Percentiles rank a stretch among this genome's conserved stretches.
Conservation (phyloP, 2,113 vertebrate species). For the Odontesthes bonariensis region DNA sequence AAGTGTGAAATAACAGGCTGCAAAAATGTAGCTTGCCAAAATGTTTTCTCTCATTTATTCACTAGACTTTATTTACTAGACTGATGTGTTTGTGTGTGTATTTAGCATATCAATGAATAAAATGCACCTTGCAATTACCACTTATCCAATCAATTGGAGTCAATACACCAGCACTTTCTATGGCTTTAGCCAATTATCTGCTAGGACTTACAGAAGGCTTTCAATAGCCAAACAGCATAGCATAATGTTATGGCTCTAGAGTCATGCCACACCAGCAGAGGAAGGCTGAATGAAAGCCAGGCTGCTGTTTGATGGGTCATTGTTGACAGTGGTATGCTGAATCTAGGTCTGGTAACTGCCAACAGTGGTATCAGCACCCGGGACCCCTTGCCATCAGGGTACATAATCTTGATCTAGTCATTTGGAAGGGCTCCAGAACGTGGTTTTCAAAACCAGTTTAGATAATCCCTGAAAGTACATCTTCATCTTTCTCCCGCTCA, state of each 20-base stretch:
- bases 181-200: conserved; percentile 71
- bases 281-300: conserved; percentile 20
- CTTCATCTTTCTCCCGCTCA: conserved; percentile 26
- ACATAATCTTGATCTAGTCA: conserved; percentile 77
- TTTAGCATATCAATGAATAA: conserved; percentile 63
- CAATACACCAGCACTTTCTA: conserved; percentile 73
- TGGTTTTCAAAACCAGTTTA: conserved; percentile 79
- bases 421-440: conserved; percentile 82
- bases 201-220: conserved; percentile 55
- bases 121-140: conserved; percentile 74
- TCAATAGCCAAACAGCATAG: conserved; percentile 37
- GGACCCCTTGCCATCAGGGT: conserved; percentile 71
- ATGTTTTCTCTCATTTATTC: conserved; percentile 53
- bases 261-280: conserved; percentile 31
- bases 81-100: neutral
- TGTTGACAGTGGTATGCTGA: conserved; percentile 25
- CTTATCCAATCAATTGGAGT: conserved; percentile 77
- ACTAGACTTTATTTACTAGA: conserved; percentile 31
- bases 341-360: conserved; percentile 51
- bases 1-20: conserved; percentile 63
- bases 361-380: conserved; percentile 52
- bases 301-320: conserved; percentile 50
- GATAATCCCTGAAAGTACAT: conserved; percentile 69
- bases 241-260: conserved; percentile 58
- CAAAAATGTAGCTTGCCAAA: conserved; percentile 47